Percentiles rank a stretch among this genome's conserved stretches.
Conservation (phyloP, 1,140 invertebrate species). For the Choristoneura fumiferana region DNA sequence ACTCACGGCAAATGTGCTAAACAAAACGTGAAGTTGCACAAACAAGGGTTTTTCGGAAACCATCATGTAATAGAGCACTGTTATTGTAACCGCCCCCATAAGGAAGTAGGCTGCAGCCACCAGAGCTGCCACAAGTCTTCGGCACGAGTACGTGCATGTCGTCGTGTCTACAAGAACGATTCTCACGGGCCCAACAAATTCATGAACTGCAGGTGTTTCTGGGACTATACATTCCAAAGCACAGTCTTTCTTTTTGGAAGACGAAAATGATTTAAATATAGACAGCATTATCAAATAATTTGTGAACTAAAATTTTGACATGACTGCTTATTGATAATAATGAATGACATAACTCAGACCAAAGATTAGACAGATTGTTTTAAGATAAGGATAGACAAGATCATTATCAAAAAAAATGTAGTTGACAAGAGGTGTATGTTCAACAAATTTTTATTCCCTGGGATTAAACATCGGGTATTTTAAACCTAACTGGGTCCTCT, state of each 20-base stretch:
- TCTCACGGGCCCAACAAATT: conserved; percentile 59
- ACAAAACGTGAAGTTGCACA: conserved; percentile 40
- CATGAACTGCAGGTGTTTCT: conserved; percentile 23
- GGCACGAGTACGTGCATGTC: conserved; percentile 26
- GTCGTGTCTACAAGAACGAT: conserved; percentile 52
- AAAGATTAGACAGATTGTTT: no score
- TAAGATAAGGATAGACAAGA: no score
- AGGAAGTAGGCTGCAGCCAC: conserved; percentile 40
- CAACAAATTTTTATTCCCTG: no score
- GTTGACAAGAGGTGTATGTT: no score
- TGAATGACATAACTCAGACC: no score
- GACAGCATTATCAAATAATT: no score
- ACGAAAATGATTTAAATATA: not conserved
- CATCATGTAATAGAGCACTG: conserved; percentile 36
- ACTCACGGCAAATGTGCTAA: conserved; percentile 52
- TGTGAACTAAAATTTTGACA: no score
- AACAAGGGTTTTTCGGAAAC: conserved; percentile 25
- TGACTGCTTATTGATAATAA: no score
- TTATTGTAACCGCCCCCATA: conserved; percentile 35
- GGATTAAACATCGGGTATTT: no score
- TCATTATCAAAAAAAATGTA: no score
- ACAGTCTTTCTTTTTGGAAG: conserved; percentile 31
- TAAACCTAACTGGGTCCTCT: no score
- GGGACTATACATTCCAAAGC: conserved; percentile 42
- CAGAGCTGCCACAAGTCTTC: conserved; percentile 34